These are phyloP conservation scores for Hoplostethus atlanticus DNA, from an alignment of 2,797 vertebrate species.

Conservation along the genomic window DNA sequence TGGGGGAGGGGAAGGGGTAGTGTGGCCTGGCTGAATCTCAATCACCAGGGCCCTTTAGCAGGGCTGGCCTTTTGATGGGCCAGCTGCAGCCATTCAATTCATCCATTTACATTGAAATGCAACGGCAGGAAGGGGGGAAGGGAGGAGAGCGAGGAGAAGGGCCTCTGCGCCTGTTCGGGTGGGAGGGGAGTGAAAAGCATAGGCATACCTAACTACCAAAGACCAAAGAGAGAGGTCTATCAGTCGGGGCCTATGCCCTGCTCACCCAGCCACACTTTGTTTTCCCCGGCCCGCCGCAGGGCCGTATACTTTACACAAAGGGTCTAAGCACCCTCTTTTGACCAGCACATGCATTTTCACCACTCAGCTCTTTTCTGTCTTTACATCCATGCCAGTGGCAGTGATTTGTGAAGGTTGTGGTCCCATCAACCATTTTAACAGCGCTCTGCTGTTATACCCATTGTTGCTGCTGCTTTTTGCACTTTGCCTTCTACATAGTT, in stretches of 20 bases:
- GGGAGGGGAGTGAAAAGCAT: slow-evolving; percentile 78
- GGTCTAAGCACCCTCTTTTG: slow-evolving; percentile 81
- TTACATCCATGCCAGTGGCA: slow-evolving; percentile 63
- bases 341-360: slow-evolving; percentile 74
- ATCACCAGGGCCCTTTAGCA: slow-evolving; percentile 82
- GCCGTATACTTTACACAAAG: slow-evolving; percentile 80
- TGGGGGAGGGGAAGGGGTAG: slow-evolving; percentile 72
- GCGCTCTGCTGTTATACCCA: slow-evolving; percentile 37
- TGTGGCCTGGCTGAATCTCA: slow-evolving; percentile 86
- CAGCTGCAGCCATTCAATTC: slow-evolving; percentile 89
- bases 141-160: slow-evolving; percentile 61
- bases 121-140: slow-evolving; percentile 86
- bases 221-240: slow-evolving; percentile 69
- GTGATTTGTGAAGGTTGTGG: slow-evolving; percentile 61
- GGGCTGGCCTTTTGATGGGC: slow-evolving; percentile 88
- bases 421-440: slow-evolving; percentile 48
- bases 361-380: slow-evolving; percentile 78
- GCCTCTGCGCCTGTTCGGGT: slow-evolving; percentile 65
- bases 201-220: slow-evolving; percentile 85
- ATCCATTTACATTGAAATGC: slow-evolving; percentile 89
- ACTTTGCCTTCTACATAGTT: slow-evolving; percentile 37
- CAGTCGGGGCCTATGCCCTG: slow-evolving; percentile 56
- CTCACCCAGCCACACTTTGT: slow-evolving; percentile 76
- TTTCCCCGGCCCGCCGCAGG: slow-evolving; percentile 63
- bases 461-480: slow-evolving; percentile 51